Conservation (phyloP, 2,888 invertebrate species). For the Platynereis dumerilii region DNA sequence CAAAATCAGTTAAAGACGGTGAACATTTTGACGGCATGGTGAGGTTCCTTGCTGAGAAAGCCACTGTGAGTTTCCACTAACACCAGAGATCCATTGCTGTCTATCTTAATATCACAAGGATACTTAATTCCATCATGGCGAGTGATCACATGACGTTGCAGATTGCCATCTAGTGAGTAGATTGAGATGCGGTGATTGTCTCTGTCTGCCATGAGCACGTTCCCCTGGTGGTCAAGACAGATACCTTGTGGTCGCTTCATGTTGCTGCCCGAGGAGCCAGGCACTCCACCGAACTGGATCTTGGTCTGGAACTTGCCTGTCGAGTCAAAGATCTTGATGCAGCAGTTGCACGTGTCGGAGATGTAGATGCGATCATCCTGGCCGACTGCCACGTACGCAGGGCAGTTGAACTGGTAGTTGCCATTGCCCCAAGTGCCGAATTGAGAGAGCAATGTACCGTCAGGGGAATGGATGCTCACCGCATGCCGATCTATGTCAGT, state of each 20-base stretch:
- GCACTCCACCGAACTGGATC: constrained; percentile 14
- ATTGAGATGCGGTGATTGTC: constrained; percentile 36
- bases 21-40: constrained; percentile 35
- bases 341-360: constrained; percentile 33
- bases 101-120: constrained; percentile 27
- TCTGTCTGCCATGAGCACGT: constrained; percentile 33
- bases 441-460: constrained; percentile 28
- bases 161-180: constrained; percentile 33
- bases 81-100: constrained; percentile 19
- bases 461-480: constrained; percentile 33
- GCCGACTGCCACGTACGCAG: constrained; percentile 34
- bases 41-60: constrained; percentile 36
- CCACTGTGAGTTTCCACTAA: constrained; percentile 35
- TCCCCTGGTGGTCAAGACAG: constrained; percentile 28
- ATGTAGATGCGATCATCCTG: constrained; percentile 33
- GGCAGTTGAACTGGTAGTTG: constrained; percentile 35
- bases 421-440: constrained; percentile 33
- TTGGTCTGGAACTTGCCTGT: constrained; percentile 27
- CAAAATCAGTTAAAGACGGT: constrained; percentile 6
- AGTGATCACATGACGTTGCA: constrained; percentile 28
- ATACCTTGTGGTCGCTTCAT: constrained; percentile 33
- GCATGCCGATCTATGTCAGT: constrained; percentile 32
- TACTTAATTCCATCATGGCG: constrained; percentile 31
- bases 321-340: constrained; percentile 34
- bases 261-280: constrained; percentile 11